Conservation (phyloP, 2,113 vertebrate species). For the Datnioides undecimradiatus region DNA sequence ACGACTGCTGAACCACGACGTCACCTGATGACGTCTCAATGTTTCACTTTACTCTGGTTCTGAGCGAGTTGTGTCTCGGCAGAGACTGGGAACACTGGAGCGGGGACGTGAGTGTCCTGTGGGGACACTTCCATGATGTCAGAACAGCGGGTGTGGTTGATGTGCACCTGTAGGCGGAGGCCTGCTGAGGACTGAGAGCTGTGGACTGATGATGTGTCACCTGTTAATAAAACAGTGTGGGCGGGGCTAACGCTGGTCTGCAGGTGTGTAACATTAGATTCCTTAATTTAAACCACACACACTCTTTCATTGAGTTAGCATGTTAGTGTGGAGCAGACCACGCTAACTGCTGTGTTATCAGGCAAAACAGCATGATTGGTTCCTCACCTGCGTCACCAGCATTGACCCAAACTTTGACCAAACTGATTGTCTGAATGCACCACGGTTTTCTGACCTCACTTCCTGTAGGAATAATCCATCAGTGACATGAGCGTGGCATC, state of each 20-base stretch:
- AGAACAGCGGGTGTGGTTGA: not conserved
- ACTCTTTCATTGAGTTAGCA: too few species aligned
- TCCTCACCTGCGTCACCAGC: too few species aligned
- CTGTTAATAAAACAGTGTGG: constrained; percentile 48
- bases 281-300: too few species aligned
- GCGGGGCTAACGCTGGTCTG: constrained; percentile 1
- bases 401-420: too few species aligned
- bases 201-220: not conserved
- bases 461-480: too few species aligned
- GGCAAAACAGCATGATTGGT: too few species aligned
- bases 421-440: too few species aligned
- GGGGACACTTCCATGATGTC: constrained; percentile 52
- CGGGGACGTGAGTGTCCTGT: not conserved
- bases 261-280: too few species aligned
- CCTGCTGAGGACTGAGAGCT: not conserved
- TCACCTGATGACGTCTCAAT: not conserved
- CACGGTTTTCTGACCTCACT: too few species aligned
- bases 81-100: constrained; percentile 25
- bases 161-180: constrained; percentile 8
- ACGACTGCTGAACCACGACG: constrained; percentile 15
- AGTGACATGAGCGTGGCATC: too few species aligned
- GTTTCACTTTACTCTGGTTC: constrained; percentile 22
- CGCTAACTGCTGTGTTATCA: too few species aligned
- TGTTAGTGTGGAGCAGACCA: too few species aligned
- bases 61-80: not conserved